Base-by-base conservation (phyloP, 2,113 vertebrate species). In the Myiopsitta monachus region DNA sequence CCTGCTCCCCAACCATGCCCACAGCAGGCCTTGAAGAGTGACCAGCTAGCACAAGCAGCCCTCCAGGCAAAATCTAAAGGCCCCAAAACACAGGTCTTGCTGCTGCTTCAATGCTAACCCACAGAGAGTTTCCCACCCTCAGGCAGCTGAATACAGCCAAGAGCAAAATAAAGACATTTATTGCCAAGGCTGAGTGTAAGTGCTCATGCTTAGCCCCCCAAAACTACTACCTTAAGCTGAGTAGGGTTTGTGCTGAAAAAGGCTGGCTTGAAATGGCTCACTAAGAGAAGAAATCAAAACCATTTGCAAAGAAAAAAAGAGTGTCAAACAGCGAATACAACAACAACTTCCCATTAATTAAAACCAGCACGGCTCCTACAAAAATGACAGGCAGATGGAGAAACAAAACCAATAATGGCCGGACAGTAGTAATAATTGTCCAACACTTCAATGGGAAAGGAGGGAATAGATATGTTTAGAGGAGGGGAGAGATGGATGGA, bases 331-430 rank as follows among this genome's bases (percentile, higher is more conserved):
- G 67, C 74, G 75, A 75, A 93, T 4, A 69, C 52, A 82, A 14
- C 80, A 80, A 51, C 46, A 73, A 36, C 44, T 24, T 76, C 66
- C 67, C 43, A 61, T 78, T 91, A 85, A 94, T 78, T 63, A 72
- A 81, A 93, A 61, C 31, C 92, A 89, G 66, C 7, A 1, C 33
- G 12, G 69, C 87, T 66, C 73, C 93, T 41, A 74, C 80, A 16
- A 27, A 55, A 59, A 74, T 24, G 55, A 62, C 62, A 75, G 92
- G 33, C 92, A 92, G 90, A 94, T 64, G 90, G 95, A 82, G 80
- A 87, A 95, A 95, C 85, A 82, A 46, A 91, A 88, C 57, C 87
- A 69, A 24, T 9, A 30, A 77, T 61, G 63, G 64, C 10, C 43
- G 82, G 46, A 18, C 47, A 44, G 88, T 11, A 36, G 87, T 19